A percentile compares a stretch with the other conserved stretches of the same genome.
These are phyloP conservation scores for Sebastes variabilis DNA, from an alignment of 2,797 vertebrate genomes.

Conservation along the genomic window DNA sequence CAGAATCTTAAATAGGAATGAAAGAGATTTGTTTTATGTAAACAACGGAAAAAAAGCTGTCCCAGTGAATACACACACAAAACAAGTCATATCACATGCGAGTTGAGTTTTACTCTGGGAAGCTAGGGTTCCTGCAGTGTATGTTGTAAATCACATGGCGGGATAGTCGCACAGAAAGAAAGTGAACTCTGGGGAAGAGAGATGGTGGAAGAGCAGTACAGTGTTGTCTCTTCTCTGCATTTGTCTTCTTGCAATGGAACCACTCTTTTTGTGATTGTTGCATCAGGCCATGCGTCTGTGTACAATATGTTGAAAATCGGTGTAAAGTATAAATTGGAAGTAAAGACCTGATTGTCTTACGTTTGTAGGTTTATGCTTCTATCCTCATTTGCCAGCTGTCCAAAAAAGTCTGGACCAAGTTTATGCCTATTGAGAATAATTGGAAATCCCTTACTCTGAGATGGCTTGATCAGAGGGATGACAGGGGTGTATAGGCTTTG, in stretches of 20 bases:
- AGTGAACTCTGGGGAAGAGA: neutral
- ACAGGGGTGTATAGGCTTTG: neutral
- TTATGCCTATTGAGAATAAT: neutral
- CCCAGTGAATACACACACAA: neutral
- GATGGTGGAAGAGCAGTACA: neutral
- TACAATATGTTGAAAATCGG: neutral
- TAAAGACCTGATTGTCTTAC: neutral
- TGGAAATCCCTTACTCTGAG: neutral
- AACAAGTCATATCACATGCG: neutral
- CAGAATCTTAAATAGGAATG: neutral
- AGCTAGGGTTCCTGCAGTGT: neutral
- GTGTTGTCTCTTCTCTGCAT: neutral
- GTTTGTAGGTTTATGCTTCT: neutral
- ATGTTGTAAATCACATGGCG: neutral
- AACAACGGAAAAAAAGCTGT: neutral
- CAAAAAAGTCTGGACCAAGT: neutral
- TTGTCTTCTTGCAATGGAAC: neutral
- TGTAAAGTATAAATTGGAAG: neutral
- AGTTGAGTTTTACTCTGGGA: neutral
- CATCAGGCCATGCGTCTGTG: neutral
- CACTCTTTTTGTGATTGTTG: neutral
- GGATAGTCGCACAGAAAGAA: neutral
- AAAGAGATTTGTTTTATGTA: neutral
- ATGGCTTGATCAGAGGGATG: neutral
- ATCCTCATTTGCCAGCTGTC: neutral